Conservation (phyloP, 1,140 invertebrate species). For the Apis dorsata region DNA sequence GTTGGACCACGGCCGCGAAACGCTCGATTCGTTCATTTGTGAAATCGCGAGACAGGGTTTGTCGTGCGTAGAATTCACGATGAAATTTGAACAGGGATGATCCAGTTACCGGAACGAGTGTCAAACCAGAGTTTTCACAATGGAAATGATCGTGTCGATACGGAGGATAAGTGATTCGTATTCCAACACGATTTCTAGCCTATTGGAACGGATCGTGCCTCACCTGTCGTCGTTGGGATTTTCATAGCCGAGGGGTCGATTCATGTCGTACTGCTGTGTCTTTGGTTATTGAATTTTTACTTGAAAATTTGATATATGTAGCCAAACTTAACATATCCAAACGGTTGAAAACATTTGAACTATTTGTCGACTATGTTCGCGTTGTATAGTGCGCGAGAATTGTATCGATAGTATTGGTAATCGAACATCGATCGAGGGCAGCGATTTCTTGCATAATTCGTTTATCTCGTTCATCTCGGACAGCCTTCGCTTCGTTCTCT, state of each 20-base stretch:
- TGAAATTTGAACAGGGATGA: constrained; percentile 4
- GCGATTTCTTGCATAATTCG: too few relatives aligned
- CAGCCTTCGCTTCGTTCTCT: too few relatives aligned
- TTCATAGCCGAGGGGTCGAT: constrained; percentile 35
- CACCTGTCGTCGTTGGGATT: constrained; percentile 41
- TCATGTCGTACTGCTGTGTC: constrained; percentile 20
- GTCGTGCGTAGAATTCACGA: not conserved
- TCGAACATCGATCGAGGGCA: constrained; percentile 6
- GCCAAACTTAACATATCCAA: constrained; percentile 49
- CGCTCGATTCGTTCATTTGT: not conserved
- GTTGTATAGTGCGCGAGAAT: not conserved
- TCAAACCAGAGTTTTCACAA: not conserved
- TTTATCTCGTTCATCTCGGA: not conserved
- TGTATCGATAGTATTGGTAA: not conserved
- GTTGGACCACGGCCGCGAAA: not conserved
- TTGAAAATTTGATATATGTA: constrained; percentile 65
- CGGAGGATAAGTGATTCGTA: not conserved
- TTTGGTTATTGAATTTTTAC: constrained; percentile 44
- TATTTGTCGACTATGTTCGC: constrained; percentile 22
- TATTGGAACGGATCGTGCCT: not conserved
- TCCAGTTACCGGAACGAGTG: not conserved
- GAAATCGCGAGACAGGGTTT: constrained; percentile 2
- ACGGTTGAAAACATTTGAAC: constrained; percentile 61
- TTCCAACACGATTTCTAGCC: not conserved
- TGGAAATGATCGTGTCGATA: not conserved